Conservation (phyloP, 1,140 invertebrate species). For the Wasmannia auropunctata region DNA sequence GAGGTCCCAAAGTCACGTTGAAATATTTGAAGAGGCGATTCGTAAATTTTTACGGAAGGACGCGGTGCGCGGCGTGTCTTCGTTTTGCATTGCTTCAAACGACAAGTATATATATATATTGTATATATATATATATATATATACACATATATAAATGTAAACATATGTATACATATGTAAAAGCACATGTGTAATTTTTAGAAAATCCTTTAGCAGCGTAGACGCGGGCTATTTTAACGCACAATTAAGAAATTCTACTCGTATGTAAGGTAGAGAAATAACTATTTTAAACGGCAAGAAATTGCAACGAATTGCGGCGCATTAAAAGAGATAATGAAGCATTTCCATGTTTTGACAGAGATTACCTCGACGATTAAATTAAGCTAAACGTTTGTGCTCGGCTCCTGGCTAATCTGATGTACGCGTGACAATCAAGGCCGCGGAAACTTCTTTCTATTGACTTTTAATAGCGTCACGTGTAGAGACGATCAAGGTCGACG, state of each 20-base stretch:
- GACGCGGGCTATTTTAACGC: not conserved
- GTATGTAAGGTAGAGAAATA: not conserved
- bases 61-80: not conserved
- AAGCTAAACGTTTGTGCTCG: constrained; percentile 28
- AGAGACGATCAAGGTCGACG: constrained; percentile 42
- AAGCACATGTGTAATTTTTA: not conserved
- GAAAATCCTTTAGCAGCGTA: not conserved
- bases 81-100: not conserved
- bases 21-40: not conserved
- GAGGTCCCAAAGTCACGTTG: not conserved
- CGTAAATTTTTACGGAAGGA: constrained; percentile 30
- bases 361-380: constrained; percentile 15
- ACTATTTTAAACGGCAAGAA: not conserved
- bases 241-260: not conserved
- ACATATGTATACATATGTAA: not conserved
- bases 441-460: constrained; percentile 40
- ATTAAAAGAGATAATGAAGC: not conserved
- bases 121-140: not conserved
- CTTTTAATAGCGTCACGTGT: constrained; percentile 53
- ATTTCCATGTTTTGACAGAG: not conserved
- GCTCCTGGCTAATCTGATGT: constrained; percentile 38
- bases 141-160: not conserved
- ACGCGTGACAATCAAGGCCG: constrained; percentile 41
- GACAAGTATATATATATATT: no score
- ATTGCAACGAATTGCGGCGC: not conserved